These are phyloP conservation scores for Stichopus chloronotus DNA, from an alignment of 35 echinoderm and acorn worm species.

Conservation along the genomic window DNA sequence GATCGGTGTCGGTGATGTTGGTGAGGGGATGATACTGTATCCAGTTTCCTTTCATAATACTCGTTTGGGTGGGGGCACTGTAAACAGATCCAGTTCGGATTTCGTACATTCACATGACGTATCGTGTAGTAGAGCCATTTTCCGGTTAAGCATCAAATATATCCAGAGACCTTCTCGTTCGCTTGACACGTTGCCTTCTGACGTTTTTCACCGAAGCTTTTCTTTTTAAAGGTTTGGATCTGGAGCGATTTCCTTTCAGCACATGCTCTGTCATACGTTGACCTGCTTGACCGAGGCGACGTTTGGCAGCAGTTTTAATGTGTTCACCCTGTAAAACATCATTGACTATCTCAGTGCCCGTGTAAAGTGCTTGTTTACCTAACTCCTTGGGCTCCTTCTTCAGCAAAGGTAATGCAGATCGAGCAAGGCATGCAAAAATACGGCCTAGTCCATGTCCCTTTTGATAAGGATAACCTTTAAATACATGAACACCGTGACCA, in stretches of 20 bases:
- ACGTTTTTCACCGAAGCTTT: neutral
- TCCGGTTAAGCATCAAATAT: constrained; percentile 40
- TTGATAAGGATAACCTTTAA: constrained; percentile 20
- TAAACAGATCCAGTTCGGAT: constrained; percentile 75
- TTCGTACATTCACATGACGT: constrained; percentile 63
- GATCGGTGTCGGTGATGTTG: constrained; percentile 44
- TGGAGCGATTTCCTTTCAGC: neutral
- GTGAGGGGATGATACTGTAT: constrained; percentile 47
- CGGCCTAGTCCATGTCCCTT: neutral
- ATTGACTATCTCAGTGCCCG: constrained; percentile 6
- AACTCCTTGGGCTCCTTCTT: constrained; percentile 19
- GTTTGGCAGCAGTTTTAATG: constrained; percentile 37
- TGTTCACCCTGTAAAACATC: neutral
- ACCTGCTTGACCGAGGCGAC: constrained; percentile 14
- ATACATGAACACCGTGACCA: neutral
- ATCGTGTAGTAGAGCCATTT: constrained; percentile 63
- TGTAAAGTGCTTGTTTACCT: constrained; percentile 32
- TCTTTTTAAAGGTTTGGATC: constrained; percentile 1
- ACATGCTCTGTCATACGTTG: neutral
- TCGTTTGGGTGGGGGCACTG: constrained; percentile 48
- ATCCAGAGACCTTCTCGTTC: constrained; percentile 56
- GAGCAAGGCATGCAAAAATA: neutral
- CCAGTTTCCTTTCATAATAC: constrained; percentile 51
- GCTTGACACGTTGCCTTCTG: constrained; percentile 32
- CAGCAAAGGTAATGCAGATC: neutral